Conservation (phyloP, 2,797 vertebrate species). For the Aldrovandia affinis region DNA sequence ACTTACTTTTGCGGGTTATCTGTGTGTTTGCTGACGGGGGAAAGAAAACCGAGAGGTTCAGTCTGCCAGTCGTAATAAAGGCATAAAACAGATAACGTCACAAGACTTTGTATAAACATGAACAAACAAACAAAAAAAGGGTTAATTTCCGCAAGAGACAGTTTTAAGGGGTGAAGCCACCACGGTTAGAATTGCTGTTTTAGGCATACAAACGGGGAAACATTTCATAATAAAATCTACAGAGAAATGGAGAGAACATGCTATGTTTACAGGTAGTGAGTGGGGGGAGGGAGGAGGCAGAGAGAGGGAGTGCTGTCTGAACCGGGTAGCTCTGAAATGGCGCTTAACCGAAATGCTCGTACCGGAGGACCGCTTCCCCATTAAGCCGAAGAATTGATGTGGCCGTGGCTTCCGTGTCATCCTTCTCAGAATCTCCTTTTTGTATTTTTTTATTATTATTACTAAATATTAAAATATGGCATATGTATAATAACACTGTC, state of each 20-base stretch:
- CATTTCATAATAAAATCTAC: neutral
- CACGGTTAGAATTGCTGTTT: neutral
- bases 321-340: constrained; percentile 9
- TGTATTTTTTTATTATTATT: no score
- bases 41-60: constrained; percentile 10
- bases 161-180: neutral
- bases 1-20: constrained; percentile 82
- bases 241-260: neutral
- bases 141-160: neutral
- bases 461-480: no score
- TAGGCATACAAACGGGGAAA: neutral
- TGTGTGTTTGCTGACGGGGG: constrained; percentile 71
- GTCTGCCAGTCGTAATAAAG: neutral
- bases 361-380: constrained; percentile 94
- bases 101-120: neutral
- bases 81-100: neutral
- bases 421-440: constrained; percentile 88
- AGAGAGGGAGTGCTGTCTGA: neutral
- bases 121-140: neutral
- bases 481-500: no score
- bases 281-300: neutral
- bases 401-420: constrained; percentile 91
- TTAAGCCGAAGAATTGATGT: constrained; percentile 93
- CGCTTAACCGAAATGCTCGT: constrained; percentile 48
- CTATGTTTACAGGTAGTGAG: neutral